These are phyloP conservation scores for Galerucella pusilla DNA, from an alignment of 2,888 invertebrate species.

Conservation along the genomic window DNA sequence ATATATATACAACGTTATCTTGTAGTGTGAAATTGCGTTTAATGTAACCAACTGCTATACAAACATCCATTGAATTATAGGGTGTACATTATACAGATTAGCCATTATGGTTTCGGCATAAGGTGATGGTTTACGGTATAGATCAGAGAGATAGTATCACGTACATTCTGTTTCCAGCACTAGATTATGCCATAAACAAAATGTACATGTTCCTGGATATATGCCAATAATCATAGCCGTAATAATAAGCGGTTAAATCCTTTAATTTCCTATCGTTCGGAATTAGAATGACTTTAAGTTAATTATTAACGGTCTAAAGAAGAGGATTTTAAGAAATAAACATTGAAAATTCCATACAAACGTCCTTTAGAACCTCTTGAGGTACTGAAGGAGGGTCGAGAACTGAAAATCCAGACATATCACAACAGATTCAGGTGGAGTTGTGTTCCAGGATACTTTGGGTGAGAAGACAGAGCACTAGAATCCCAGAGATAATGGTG, in stretches of 20 bases:
- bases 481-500: too few relatives aligned
- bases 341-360: too few relatives aligned
- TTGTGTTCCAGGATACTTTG: too few relatives aligned
- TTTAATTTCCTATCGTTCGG: not conserved
- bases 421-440: too few relatives aligned
- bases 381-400: too few relatives aligned
- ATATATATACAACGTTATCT: not conserved
- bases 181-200: constrained; percentile 34
- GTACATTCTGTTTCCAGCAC: constrained; percentile 22
- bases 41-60: constrained; percentile 27
- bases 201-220: constrained; percentile 28
- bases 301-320: too few relatives aligned
- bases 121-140: constrained; percentile 30
- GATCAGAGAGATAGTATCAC: constrained; percentile 29
- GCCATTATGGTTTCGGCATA: constrained; percentile 31
- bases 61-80: constrained; percentile 35
- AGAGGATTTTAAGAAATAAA: too few relatives aligned
- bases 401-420: too few relatives aligned
- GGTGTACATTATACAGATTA: constrained; percentile 30
- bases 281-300: not conserved
- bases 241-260: constrained; percentile 8
- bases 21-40: constrained; percentile 26
- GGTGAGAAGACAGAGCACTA: too few relatives aligned
- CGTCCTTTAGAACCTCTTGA: too few relatives aligned
- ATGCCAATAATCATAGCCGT: constrained; percentile 24